phyloP scores from a whole-genome alignment of 2,113 vertebrate genomes.

The Nesoenas mayeri region DNA sequence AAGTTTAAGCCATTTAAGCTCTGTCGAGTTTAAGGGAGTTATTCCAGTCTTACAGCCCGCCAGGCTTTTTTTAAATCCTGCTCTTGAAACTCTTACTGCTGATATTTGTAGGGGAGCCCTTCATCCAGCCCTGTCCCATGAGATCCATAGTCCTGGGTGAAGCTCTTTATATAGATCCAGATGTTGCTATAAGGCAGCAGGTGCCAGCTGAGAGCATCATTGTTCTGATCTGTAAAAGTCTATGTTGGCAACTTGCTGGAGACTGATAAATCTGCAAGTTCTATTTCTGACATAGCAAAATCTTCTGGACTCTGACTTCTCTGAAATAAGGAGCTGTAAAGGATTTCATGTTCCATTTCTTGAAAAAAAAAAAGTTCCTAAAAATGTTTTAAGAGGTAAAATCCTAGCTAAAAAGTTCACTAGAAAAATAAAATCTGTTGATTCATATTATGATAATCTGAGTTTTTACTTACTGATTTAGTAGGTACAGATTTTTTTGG shows the following conservation, averaged over 20 bases:
- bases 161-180: not conserved
- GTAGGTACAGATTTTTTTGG: not conserved
- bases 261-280: not conserved
- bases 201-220: not conserved
- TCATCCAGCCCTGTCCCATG: not conserved
- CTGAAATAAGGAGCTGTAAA: not conserved
- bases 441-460: accelerated
- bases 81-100: not conserved
- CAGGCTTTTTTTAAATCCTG: not conserved
- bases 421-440: not conserved
- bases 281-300: not conserved
- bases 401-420: not conserved
- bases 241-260: not conserved
- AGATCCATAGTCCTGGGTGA: not conserved
- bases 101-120: not conserved
- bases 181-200: not conserved
- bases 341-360: not conserved
- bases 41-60: not conserved
- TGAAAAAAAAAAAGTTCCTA: not conserved
- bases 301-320: not conserved
- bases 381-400: not conserved
- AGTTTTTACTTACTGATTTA: not conserved
- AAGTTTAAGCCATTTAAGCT: not conserved
- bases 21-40: not conserved
- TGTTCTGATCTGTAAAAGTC: not conserved